These are phyloP conservation scores for Isaurus tuberculatus DNA, from an alignment of 92 coral and sea anemone species.

Conservation along the genomic window DNA sequence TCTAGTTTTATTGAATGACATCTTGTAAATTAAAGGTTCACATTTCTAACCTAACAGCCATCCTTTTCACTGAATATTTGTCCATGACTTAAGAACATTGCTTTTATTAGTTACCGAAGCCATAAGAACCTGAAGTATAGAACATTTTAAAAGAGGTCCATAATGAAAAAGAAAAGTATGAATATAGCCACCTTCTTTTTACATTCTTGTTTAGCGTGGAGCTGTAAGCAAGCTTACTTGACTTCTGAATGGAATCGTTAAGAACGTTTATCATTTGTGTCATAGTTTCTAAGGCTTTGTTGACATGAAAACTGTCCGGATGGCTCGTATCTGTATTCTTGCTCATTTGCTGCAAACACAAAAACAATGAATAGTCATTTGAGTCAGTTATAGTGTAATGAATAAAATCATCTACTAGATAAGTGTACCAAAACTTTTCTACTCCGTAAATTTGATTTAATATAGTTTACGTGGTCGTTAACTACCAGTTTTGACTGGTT, in stretches of 20 bases:
- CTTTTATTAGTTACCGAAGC: too few species aligned
- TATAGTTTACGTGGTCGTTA: too few species aligned
- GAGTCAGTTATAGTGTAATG: neutral
- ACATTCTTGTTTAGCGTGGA: constrained; percentile 60
- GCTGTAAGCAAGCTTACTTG: constrained; percentile 73
- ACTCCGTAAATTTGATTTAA: neutral
- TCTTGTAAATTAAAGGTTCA: too few species aligned
- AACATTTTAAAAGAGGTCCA: too few species aligned
- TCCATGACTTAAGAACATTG: too few species aligned
- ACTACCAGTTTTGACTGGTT: too few species aligned
- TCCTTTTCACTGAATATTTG: too few species aligned
- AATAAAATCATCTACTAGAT: neutral
- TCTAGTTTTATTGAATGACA: too few species aligned
- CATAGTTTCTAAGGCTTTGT: constrained; percentile 93
- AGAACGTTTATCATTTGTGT: constrained; percentile 90
- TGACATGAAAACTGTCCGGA: constrained; percentile 94
- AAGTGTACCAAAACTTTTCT: neutral
- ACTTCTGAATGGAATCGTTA: constrained; percentile 96
- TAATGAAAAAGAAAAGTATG: neutral
- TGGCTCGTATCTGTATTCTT: constrained; percentile 92
- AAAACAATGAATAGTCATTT: neutral
- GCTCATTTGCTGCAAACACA: constrained; percentile 82
- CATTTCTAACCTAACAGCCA: too few species aligned
- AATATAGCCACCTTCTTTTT: constrained; percentile 60
- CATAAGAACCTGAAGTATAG: too few species aligned